A percentile compares a stretch with the other conserved stretches of the same genome.
Evolutionary conservation across 2,797 vertebrate genomes (phyloP).

Genomic region (Periophthalmus magnuspinnatus): DNA sequence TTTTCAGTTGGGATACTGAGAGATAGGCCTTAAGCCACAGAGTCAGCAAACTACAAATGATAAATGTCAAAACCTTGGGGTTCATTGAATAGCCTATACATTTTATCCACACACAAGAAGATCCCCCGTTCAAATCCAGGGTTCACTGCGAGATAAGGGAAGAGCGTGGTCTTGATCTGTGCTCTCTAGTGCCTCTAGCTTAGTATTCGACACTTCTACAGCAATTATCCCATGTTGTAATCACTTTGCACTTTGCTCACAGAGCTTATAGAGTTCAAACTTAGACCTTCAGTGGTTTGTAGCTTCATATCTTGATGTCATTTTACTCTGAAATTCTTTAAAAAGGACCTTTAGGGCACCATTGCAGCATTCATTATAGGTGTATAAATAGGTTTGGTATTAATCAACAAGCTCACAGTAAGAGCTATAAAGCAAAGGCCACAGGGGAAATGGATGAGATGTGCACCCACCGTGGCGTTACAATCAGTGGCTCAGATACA

Average conservation of each 20-base stretch:
- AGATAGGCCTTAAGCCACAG: too few relatives aligned
- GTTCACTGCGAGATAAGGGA: background rate
- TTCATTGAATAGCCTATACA: background rate
- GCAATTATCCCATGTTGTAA: background rate
- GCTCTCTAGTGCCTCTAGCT: background rate
- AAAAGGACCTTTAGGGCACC: background rate
- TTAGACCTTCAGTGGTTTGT: background rate
- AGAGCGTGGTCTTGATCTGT: background rate
- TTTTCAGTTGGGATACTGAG: too few relatives aligned
- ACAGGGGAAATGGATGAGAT: background rate
- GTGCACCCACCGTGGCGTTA: slow-evolving; percentile 9
- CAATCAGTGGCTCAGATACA: slow-evolving; percentile 16
- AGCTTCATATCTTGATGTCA: too few relatives aligned
- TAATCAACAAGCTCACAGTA: slow-evolving; percentile 14
- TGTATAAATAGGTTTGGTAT: background rate
- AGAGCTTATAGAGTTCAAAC: background rate
- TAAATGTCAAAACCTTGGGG: background rate
- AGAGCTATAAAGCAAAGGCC: slow-evolving; percentile 11
- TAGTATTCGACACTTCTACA: background rate
- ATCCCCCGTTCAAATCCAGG: too few relatives aligned
- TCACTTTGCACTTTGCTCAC: background rate
- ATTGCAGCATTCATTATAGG: slow-evolving; percentile 5
- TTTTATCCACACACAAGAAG: too few relatives aligned
- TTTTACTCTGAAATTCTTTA: background rate
- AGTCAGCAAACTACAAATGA: too few relatives aligned